phyloP scores from a whole-genome alignment of 2,888 invertebrate species.

The Drymonia ruficornis region DNA sequence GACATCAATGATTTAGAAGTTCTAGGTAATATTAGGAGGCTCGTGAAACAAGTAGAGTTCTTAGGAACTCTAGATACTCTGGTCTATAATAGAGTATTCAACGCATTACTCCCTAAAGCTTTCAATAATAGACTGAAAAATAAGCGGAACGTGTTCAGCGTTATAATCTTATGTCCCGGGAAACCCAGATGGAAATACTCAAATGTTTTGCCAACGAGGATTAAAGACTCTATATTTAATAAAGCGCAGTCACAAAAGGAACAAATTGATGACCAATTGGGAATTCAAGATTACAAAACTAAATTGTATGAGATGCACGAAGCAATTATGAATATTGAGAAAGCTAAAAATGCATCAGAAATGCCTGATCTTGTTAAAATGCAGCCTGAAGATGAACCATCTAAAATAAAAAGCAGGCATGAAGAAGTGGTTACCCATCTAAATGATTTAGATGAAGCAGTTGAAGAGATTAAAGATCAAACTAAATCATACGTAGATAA shows the following conservation, averaged over 20 bases:
- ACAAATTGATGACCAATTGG: conserved; percentile 64
- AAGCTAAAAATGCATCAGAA: conserved; percentile 25
- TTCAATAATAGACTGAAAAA: conserved; percentile 62
- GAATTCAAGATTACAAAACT: conserved; percentile 55
- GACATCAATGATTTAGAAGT: conserved; percentile 84
- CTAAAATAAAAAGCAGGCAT: conserved; percentile 43
- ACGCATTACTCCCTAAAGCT: conserved; percentile 60
- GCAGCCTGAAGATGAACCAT: conserved; percentile 8
- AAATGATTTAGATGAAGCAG: conserved; percentile 59
- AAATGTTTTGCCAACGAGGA: conserved; percentile 61
- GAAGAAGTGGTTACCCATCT: conserved; percentile 64
- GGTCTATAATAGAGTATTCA: conserved; percentile 74
- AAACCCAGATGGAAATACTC: conserved; percentile 60
- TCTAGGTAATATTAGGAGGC: conserved; percentile 80
- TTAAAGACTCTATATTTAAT: conserved; percentile 71
- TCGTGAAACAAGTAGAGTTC: conserved; percentile 84
- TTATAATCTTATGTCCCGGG: conserved; percentile 68
- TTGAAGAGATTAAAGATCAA: conserved; percentile 58
- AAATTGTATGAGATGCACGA: conserved; percentile 70
- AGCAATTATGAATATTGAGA: conserved; percentile 53
- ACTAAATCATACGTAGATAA: conserved; percentile 54
- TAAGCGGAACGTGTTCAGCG: conserved; percentile 62
- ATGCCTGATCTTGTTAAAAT: conserved; percentile 22
- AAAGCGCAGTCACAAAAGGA: conserved; percentile 71
- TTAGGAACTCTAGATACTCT: conserved; percentile 79